Conservation (phyloP, 2,888 invertebrate genomes). For the Stenotaenia linearis region DNA sequence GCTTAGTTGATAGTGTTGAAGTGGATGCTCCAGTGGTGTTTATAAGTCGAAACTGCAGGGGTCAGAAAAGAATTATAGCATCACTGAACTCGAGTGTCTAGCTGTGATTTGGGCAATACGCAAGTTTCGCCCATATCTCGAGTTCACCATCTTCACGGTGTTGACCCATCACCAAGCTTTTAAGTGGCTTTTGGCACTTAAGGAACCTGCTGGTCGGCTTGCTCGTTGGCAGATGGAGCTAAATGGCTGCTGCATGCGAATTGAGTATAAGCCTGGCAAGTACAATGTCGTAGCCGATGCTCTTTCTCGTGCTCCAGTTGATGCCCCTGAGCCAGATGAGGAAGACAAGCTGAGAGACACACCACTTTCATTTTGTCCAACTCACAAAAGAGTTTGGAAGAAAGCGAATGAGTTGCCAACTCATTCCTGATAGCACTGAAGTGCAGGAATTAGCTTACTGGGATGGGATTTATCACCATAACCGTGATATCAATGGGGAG, state of each 20-base stretch:
- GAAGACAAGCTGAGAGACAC: not conserved
- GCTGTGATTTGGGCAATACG: not conserved
- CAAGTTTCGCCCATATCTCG: not conserved
- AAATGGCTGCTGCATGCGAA: not conserved
- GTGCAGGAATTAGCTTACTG: not conserved
- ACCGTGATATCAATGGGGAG: too few relatives aligned
- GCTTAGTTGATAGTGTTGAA: not conserved
- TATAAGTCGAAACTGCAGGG: not conserved
- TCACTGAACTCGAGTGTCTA: not conserved
- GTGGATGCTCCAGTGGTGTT: not conserved
- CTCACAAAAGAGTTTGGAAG: not conserved
- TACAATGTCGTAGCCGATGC: not conserved
- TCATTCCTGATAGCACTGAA: not conserved
- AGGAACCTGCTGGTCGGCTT: not conserved
- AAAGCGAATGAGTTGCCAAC: not conserved
- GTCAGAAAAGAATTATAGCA: not conserved
- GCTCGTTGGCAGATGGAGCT: not conserved
- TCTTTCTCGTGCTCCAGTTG: not conserved
- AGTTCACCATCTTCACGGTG: not conserved
- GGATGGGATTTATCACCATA: not conserved
- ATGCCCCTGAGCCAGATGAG: not conserved
- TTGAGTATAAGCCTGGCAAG: not conserved
- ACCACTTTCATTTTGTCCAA: not conserved
- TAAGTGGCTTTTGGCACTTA: not conserved
- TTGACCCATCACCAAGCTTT: not conserved